Base-by-base conservation (phyloP, 2,797 vertebrate species). In the Urophycis tenuis region DNA sequence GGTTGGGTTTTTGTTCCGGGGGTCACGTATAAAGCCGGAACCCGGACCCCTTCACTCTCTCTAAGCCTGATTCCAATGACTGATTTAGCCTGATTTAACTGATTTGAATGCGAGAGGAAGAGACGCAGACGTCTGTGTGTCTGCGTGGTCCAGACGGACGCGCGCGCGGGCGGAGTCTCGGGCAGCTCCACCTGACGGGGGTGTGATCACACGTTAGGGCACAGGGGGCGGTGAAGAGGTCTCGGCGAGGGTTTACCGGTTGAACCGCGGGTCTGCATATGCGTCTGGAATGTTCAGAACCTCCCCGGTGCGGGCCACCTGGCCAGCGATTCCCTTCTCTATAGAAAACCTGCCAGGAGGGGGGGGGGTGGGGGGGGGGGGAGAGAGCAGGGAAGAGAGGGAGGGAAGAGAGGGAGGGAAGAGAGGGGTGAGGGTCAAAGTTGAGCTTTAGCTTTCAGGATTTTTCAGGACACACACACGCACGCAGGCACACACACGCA, bases 221-320 rank as follows among this genome's bases (percentile, higher is more conserved):
- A 5, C 31, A 39, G 60, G 34, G 41, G 12, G 19, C 25, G 32
- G 39, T 36, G 1, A 74, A 77, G 2, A 31, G 19, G 15, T n/a
- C n/a, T n/a, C 3, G n/a, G 22, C 53, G 7, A n/a, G 76, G n/a
- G 49, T 86, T 86, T 90, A 98, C 98, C 98, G 96, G 94, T 99
- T 99, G 89, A 99, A 99, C 88, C 97, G 96, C 29, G 97, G 97
- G 88, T 99, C 98, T 90, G 98, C 97, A 90, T 99, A 99, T 92
- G 98, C 98, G 86, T 99, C 98, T 79, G 97, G 96, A 89, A 99
- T 99, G 91, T 99, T 99, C 88, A 99, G 93, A 86, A 99, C 96
- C 89, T 99, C 97, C 85, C 98, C 98, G 45, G 97, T 99, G 89
- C 93, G 94, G 81, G 98, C 98, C 81, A 99, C 98, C 87, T 98